A percentile compares a stretch with the other conserved stretches of the same genome.
phyloP scores from a whole-genome alignment of 2,113 vertebrate genomes.

The Alectura lathami region DNA sequence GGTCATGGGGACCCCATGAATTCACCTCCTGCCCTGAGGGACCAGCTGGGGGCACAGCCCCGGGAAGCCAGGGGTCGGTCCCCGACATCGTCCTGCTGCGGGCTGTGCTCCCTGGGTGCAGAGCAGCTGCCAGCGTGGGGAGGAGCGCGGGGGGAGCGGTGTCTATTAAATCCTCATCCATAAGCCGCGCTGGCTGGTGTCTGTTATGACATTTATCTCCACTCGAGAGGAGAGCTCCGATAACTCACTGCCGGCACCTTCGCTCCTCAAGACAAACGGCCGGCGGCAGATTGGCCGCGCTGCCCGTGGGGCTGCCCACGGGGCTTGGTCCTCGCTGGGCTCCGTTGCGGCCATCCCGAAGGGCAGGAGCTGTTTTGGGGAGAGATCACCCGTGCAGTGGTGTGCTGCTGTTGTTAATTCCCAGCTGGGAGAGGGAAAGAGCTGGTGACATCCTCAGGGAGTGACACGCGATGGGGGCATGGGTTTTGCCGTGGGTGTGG shows the following conservation, averaged over 20 bases:
- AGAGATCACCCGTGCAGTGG: background rate
- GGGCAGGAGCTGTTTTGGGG: background rate
- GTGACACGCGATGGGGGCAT: background rate
- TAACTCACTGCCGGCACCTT: background rate
- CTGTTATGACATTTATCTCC: background rate
- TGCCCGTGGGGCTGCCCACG: background rate
- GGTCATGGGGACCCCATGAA: rapidly evolving
- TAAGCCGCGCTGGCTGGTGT: background rate
- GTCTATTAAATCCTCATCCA: background rate
- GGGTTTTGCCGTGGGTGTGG: background rate
- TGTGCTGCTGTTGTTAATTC: background rate
- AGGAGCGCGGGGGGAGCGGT: background rate
- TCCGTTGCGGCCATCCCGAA: background rate
- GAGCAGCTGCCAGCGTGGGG: background rate
- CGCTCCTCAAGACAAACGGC: background rate
- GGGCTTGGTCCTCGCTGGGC: background rate
- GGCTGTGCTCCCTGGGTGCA: background rate
- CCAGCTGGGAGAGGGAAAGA: background rate
- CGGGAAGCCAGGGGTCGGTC: background rate
- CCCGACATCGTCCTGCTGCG: rapidly evolving
- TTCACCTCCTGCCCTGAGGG: background rate
- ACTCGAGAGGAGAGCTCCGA: background rate
- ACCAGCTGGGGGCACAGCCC: background rate
- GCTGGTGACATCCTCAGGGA: background rate
- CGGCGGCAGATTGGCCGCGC: background rate